Conservation (phyloP, 2,888 invertebrate species). For the Dynastes maya region DNA sequence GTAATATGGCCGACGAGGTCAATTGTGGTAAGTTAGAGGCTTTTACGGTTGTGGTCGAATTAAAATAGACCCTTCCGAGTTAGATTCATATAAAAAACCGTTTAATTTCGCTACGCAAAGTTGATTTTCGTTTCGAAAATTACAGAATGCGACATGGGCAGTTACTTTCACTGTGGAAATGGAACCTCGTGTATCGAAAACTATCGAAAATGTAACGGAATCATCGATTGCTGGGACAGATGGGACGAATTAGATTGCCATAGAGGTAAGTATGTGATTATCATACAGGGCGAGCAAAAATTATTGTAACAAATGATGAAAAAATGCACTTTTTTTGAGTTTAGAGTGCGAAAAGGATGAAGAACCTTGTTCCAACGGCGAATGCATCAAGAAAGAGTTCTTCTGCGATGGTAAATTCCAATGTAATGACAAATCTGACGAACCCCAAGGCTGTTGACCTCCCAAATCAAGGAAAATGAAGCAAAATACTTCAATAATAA, state of each 20-base stretch:
- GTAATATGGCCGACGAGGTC: slow-evolving; percentile 82
- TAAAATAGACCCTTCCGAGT: neutral
- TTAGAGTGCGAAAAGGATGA: slow-evolving; percentile 71
- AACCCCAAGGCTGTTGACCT: slow-evolving; percentile 73
- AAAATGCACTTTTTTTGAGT: too few relatives aligned
- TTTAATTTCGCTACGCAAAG: too few relatives aligned
- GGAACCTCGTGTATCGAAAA: slow-evolving; percentile 82
- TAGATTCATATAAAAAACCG: too few relatives aligned
- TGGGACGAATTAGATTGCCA: slow-evolving; percentile 83
- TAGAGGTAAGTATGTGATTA: slow-evolving; percentile 68
- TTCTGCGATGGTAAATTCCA: slow-evolving; percentile 80
- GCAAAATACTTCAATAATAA: slow-evolving; percentile 15
- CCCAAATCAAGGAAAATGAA: neutral
- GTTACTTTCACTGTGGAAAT: slow-evolving; percentile 83
- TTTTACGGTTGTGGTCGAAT: neutral
- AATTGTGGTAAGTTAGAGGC: slow-evolving; percentile 76
- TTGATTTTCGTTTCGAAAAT: neutral
- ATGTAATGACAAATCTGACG: slow-evolving; percentile 80
- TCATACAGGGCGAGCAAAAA: too few relatives aligned
- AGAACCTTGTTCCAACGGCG: slow-evolving; percentile 76
- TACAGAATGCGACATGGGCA: slow-evolving; percentile 78
- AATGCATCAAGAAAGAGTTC: slow-evolving; percentile 75
- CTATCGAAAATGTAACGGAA: slow-evolving; percentile 80
- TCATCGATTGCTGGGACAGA: slow-evolving; percentile 86
- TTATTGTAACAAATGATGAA: too few relatives aligned